Conservation (phyloP, 2,888 invertebrate species). For the Chelonus formosanus region DNA sequence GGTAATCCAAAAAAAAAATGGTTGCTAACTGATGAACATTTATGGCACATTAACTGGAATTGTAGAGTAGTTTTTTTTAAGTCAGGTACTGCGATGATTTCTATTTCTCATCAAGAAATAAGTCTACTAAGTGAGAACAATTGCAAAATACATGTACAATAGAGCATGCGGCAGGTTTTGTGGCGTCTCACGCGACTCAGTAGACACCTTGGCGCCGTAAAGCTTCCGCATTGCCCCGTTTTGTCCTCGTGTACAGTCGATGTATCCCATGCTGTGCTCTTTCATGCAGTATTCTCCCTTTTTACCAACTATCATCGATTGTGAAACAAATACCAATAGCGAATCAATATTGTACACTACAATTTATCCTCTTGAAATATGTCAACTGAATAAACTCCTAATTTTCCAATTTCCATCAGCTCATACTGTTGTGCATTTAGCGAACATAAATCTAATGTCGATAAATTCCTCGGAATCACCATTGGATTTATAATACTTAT, state of each 20-base stretch:
- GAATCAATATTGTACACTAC: constrained; percentile 29
- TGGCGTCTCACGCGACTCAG: constrained; percentile 47
- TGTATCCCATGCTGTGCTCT: constrained; percentile 28
- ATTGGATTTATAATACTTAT: constrained; percentile 10
- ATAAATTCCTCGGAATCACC: constrained; percentile 24
- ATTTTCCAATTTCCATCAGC: constrained; percentile 30
- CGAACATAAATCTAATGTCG: constrained; percentile 31
- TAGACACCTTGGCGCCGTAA: constrained; percentile 46
- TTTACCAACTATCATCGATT: constrained; percentile 3
- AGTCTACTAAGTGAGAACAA: constrained; percentile 24
- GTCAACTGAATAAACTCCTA: constrained; percentile 33
- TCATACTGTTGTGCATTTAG: constrained; percentile 17
- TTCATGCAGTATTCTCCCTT: neutral
- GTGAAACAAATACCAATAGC: constrained; percentile 18
- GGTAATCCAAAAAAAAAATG: too few species aligned
- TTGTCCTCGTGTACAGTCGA: constrained; percentile 41
- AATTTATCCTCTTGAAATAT: constrained; percentile 30
- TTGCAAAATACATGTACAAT: constrained; percentile 24
- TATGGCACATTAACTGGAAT: too few species aligned
- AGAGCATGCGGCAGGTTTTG: constrained; percentile 40
- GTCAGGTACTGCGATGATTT: constrained; percentile 3
- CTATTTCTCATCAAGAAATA: constrained; percentile 16
- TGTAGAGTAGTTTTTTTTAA: too few species aligned
- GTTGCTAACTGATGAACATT: too few species aligned
- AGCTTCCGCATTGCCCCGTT: constrained; percentile 47